phyloP scores from a whole-genome alignment of 2,888 invertebrate species.

The Lobophora halterata region DNA sequence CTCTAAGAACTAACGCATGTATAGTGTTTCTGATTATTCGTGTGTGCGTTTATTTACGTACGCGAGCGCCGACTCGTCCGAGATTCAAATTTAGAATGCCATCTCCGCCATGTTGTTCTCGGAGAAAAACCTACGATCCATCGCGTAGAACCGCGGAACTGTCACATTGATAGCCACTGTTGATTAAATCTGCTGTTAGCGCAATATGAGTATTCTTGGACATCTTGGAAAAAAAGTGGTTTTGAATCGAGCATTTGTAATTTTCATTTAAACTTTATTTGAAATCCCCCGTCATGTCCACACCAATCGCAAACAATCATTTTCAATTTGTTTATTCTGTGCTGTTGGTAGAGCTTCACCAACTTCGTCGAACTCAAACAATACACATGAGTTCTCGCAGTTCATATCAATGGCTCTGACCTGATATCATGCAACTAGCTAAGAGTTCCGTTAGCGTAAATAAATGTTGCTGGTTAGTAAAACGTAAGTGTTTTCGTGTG shows the following conservation, averaged over 20 bases:
- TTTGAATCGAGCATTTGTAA: too few relatives aligned
- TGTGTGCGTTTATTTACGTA: slow-evolving; percentile 81
- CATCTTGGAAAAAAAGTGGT: too few relatives aligned
- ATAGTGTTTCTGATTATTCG: slow-evolving; percentile 76
- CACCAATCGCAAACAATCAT: too few relatives aligned
- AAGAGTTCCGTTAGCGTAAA: slow-evolving; percentile 50
- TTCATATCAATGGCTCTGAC: not conserved
- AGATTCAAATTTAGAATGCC: slow-evolving; percentile 80
- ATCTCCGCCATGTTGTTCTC: slow-evolving; percentile 80
- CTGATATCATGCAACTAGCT: slow-evolving; percentile 13
- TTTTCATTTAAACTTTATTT: too few relatives aligned
- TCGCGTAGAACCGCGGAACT: slow-evolving; percentile 60
- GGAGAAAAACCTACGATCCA: slow-evolving; percentile 76
- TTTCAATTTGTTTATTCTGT: too few relatives aligned
- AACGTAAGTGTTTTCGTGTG: slow-evolving; percentile 61
- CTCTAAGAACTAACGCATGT: slow-evolving; percentile 66
- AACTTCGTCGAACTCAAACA: too few relatives aligned
- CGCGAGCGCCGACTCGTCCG: slow-evolving; percentile 81
- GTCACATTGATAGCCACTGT: slow-evolving; percentile 44
- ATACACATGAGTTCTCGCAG: too few relatives aligned
- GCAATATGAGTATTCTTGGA: too few relatives aligned
- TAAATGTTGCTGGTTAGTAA: slow-evolving; percentile 56
- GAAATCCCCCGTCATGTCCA: too few relatives aligned
- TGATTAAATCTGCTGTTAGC: slow-evolving; percentile 20
- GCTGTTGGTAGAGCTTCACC: too few relatives aligned